Evolutionary conservation across 2,113 vertebrate genomes (phyloP).

Genomic region (Salvelinus namaycush): DNA sequence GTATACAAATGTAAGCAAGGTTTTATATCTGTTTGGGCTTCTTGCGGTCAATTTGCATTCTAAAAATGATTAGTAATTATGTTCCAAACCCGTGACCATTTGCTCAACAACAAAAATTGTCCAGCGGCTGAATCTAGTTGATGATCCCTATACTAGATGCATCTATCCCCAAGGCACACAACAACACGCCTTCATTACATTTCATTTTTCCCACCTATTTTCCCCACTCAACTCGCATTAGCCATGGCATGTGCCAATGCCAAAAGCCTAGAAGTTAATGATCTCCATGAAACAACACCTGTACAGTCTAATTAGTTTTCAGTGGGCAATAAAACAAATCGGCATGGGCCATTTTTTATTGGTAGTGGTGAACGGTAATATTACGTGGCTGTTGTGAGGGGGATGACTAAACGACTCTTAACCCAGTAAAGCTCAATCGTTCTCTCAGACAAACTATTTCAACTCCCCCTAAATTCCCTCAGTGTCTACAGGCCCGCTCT

Average conservation of each 20-base stretch:
- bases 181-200: neutral
- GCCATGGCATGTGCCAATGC: constrained; percentile 33
- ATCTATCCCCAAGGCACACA: neutral
- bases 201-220: constrained; percentile 15
- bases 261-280: constrained; percentile 59
- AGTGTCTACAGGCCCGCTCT: constrained; percentile 15
- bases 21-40: too few relatives aligned
- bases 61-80: too few relatives aligned
- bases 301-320: constrained; percentile 69
- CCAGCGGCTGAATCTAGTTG: too few relatives aligned
- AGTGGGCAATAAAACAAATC: constrained; percentile 55
- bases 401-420: constrained; percentile 46
- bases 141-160: too few relatives aligned
- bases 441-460: constrained; percentile 36
- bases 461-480: constrained; percentile 14
- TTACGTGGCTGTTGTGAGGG: constrained; percentile 51
- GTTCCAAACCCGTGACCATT: too few relatives aligned
- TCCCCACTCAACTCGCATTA: constrained; percentile 20
- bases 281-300: constrained; percentile 69
- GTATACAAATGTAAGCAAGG: too few relatives aligned
- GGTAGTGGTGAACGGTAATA: constrained; percentile 46
- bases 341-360: constrained; percentile 58
- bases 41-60: too few relatives aligned
- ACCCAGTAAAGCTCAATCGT: constrained; percentile 26
- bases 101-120: too few relatives aligned